Percentiles rank a stretch among this genome's conserved stretches.
Evolutionary conservation across 1,140 invertebrate genomes (phyloP).

Genomic region (Drosophila arizonae): DNA sequence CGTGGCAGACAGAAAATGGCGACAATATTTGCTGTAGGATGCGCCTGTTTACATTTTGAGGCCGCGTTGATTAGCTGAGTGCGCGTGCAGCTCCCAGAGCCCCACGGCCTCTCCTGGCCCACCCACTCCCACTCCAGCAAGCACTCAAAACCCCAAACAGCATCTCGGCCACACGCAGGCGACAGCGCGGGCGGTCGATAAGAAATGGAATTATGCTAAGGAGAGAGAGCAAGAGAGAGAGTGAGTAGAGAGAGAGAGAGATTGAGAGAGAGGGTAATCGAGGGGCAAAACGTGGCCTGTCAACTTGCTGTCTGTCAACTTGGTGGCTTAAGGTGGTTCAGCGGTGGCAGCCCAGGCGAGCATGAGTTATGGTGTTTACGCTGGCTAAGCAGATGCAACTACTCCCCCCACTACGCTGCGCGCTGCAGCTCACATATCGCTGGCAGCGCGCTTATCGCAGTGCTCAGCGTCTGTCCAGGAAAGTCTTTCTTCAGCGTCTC

Average conservation of each 20-base stretch:
- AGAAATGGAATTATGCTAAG: slow-evolving; percentile 64
- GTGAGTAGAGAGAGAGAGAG: neutral
- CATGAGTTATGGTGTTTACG: slow-evolving; percentile 43
- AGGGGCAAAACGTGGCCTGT: slow-evolving; percentile 53
- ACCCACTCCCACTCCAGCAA: neutral
- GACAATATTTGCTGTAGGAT: slow-evolving; percentile 72
- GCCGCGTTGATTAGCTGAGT: slow-evolving; percentile 80
- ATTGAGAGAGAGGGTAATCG: neutral
- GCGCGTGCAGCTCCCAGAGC: slow-evolving; percentile 34
- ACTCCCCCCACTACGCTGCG: slow-evolving; percentile 10
- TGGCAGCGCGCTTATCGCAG: slow-evolving; percentile 41
- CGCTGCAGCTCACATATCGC: slow-evolving; percentile 22
- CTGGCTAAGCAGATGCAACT: slow-evolving; percentile 61
- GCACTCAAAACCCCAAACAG: slow-evolving; percentile 14
- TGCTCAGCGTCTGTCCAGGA: slow-evolving; percentile 38
- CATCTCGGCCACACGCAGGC: slow-evolving; percentile 40
- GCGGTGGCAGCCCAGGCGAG: neutral
- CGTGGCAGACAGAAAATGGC: slow-evolving; percentile 68
- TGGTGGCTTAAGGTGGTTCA: slow-evolving; percentile 55
- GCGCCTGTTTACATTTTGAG: slow-evolving; percentile 77
- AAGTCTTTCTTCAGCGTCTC: slow-evolving; percentile 68
- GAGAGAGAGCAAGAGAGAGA: neutral
- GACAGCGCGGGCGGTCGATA: slow-evolving; percentile 56
- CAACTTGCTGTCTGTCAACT: slow-evolving; percentile 71
- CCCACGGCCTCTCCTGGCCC: neutral